Base-by-base conservation (phyloP, 2,888 invertebrate genomes). In the Monopis laevigella region DNA sequence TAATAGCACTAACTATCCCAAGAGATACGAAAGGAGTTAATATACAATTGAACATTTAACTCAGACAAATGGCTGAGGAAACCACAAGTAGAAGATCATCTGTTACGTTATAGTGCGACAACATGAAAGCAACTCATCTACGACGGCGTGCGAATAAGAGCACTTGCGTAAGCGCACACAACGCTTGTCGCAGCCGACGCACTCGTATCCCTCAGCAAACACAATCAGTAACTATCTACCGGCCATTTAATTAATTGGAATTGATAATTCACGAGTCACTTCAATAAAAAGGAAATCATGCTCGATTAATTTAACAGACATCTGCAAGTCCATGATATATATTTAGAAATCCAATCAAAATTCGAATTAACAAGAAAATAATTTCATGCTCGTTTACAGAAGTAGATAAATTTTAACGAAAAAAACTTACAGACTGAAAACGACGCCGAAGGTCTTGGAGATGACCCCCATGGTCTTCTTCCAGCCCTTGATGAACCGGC, bases 341-440 rank as follows among this genome's bases (percentile, higher is more conserved):
- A 13, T 32, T 32, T 32, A 32, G 32, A 7, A 32, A 16, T 2
- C 17, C 14, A 3, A 32, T 32, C 17, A 32, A 32, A n/a, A n/a
- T n/a, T n/a, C 10, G 32, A 32, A 10, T 14, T 17, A 17, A 36
- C 21, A 36, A 29, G 10, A 21, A 21, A 21, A 21, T 13, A 36
- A 36, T 36, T 36, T 36, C 36, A 36, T 21, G 21, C 36, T 19
- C 21, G 32, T 36, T 34, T 35, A 35, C 19, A 36, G n/a, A 36
- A 8, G 10, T 5, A 3, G 11, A 17, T 18, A 16, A 8, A 18
- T 10, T 34, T 34, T 18, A 14, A 8, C 19, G 21, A 45, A n/a
- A n/a, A n/a, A n/a, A n/a, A 88, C 89, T 89, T 78, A 90, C 90
- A 90, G 88, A 78, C 88, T 88, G 84, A 89, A 89, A 65, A 90